Conservation (phyloP, 1,140 invertebrate species). For the Coenobita brevimanus region DNA sequence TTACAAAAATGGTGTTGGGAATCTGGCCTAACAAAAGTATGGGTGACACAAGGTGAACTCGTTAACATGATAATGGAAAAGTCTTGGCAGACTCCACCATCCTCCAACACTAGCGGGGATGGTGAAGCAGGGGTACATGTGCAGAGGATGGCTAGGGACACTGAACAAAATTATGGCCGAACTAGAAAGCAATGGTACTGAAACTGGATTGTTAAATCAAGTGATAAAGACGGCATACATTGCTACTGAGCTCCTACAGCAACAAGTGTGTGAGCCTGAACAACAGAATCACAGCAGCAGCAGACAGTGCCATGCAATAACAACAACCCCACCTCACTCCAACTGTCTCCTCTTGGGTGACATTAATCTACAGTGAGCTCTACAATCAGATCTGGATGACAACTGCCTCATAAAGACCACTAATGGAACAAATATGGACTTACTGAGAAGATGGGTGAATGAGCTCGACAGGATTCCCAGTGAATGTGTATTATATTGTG, state of each 20-base stretch:
- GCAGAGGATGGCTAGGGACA: conserved; percentile 9
- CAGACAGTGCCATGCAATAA: not conserved
- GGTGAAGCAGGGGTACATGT: not conserved
- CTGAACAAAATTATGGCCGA: not conserved
- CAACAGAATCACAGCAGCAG: not conserved
- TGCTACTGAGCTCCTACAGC: not conserved
- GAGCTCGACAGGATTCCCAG: not conserved
- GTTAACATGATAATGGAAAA: too few relatives aligned
- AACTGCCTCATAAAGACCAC: not conserved
- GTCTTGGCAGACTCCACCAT: too few relatives aligned
- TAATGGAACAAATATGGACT: conserved; percentile 5
- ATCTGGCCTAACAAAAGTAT: too few relatives aligned
- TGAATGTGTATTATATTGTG: not conserved
- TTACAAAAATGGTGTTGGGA: too few relatives aligned
- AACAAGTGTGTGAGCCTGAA: not conserved
- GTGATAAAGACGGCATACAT: conserved; percentile 6
- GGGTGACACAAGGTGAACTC: too few relatives aligned
- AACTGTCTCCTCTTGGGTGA: not conserved
- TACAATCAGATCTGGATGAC: conserved; percentile 8
- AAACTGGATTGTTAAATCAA: not conserved
- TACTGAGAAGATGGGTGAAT: not conserved
- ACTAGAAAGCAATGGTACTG: not conserved
- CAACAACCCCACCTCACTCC: not conserved
- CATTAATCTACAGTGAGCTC: not conserved
- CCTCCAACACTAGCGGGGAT: too few relatives aligned